Percentiles rank a stretch among this genome's conserved stretches.
Evolutionary conservation across 2,797 vertebrate genomes (phyloP).

Genomic region (Syncerus caffer): DNA sequence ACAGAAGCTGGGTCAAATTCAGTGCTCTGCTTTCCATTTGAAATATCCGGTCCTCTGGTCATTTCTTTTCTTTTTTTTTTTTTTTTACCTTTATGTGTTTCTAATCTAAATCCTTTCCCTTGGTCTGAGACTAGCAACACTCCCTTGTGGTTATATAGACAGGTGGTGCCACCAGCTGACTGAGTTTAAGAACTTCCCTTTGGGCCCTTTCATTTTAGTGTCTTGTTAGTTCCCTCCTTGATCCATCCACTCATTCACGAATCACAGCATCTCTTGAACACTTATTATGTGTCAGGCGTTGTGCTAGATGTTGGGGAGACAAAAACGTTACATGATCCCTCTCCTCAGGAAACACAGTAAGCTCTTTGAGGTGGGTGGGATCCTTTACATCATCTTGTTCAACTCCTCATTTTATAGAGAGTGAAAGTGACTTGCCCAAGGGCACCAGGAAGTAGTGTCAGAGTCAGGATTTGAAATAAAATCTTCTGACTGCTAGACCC

Average conservation of each 20-base stretch:
- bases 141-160: background rate
- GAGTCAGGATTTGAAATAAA: background rate
- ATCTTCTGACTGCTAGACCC: background rate
- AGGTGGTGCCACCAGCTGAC: slow-evolving; percentile 37
- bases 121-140: background rate
- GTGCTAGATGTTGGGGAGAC: background rate
- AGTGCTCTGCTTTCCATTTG: background rate
- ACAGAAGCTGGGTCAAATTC: background rate
- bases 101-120: background rate
- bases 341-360: background rate
- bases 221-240: background rate
- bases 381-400: background rate
- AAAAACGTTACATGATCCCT: background rate
- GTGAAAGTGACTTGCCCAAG: background rate
- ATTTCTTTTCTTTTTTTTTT: background rate
- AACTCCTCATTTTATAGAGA: background rate
- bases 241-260: background rate
- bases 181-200: background rate
- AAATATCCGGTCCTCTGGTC: background rate
- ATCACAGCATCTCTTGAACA: background rate
- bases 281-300: background rate
- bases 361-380: background rate
- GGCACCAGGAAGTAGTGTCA: background rate
- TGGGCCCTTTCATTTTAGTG: background rate
- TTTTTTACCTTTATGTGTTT: background rate